phyloP scores from a whole-genome alignment of 2,888 invertebrate genomes.

The Meiosimyza decipiens region DNA sequence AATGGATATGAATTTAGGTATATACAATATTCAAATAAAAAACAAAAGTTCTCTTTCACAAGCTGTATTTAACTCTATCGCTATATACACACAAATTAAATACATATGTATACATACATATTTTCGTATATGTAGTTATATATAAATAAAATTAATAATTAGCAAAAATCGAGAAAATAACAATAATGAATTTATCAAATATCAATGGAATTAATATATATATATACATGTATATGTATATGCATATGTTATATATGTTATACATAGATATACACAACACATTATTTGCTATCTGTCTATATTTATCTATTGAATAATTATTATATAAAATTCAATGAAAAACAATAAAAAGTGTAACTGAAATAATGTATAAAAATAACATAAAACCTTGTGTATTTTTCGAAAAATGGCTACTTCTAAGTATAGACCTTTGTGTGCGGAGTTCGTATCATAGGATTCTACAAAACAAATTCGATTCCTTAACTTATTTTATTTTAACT shows the following conservation, averaged over 20 bases:
- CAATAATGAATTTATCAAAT: constrained; percentile 23
- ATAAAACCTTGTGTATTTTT: neutral
- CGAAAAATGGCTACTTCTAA: neutral
- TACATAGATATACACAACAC: neutral
- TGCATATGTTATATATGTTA: too few species aligned
- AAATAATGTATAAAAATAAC: constrained; percentile 13
- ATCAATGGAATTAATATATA: constrained; percentile 20
- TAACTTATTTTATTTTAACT: too few species aligned
- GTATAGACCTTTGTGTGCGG: too few species aligned
- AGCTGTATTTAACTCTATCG: constrained; percentile 1
- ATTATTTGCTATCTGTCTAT: neutral
- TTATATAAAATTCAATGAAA: constrained; percentile 2
- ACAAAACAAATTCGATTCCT: too few species aligned
- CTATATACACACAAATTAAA: neutral
- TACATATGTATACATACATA: constrained; percentile 9
- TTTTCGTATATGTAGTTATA: neutral
- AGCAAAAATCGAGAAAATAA: neutral
- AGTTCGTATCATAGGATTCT: too few species aligned
- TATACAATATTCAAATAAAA: neutral
- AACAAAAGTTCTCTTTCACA: neutral
- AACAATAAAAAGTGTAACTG: constrained; percentile 14
- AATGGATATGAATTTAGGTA: too few species aligned
- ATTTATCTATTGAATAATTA: neutral
- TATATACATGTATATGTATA: too few species aligned
- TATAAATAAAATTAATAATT: constrained; percentile 2